These are phyloP conservation scores for Rhabdomys dilectus DNA, from an alignment of 2,113 vertebrate species.

Conservation along the genomic window DNA sequence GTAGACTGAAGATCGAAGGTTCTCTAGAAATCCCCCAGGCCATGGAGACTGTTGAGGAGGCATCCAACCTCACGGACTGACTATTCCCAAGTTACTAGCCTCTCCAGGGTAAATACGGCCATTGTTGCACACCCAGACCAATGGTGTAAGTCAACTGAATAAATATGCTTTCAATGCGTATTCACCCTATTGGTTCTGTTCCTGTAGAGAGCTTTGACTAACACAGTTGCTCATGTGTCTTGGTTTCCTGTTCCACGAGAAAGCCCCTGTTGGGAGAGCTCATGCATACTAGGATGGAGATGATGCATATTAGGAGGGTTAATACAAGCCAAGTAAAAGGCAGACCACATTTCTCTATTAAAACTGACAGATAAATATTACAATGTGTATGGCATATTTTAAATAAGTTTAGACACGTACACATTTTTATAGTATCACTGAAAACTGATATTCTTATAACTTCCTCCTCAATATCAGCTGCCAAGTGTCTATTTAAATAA, in stretches of 20 bases:
- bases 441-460: slow-evolving; percentile 28
- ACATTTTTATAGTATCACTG: slow-evolving; percentile 6
- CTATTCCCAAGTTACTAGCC: neutral
- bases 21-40: neutral
- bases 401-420: slow-evolving; percentile 48
- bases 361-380: slow-evolving; percentile 35
- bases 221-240: neutral
- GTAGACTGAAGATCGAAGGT: neutral
- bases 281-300: neutral
- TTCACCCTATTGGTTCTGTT: neutral
- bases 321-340: neutral
- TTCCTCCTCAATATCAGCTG: neutral
- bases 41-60: neutral
- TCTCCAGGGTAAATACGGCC: neutral
- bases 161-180: neutral
- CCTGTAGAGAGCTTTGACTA: too few species aligned
- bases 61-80: neutral
- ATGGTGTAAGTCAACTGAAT: neutral
- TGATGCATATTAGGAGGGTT: neutral
- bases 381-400: slow-evolving; percentile 16
- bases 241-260: neutral
- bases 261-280: neutral
- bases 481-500: neutral
- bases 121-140: neutral
- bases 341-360: neutral